Percentiles rank a stretch among this genome's conserved stretches.
These are phyloP conservation scores for Ceyx erithaca DNA, from an alignment of 2,797 vertebrate genomes.

Conservation along the genomic window DNA sequence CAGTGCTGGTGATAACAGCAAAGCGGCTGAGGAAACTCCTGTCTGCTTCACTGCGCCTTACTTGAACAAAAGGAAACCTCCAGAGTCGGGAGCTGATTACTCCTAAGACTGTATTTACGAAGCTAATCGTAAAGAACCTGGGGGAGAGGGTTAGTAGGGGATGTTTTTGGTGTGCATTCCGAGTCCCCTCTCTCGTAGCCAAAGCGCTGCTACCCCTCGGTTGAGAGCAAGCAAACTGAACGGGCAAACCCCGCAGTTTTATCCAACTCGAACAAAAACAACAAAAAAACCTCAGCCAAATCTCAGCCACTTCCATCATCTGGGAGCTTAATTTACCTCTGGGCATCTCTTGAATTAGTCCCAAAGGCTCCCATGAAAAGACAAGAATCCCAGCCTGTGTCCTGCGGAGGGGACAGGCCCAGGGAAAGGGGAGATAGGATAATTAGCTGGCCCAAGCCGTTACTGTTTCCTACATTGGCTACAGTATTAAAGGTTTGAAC, in stretches of 20 bases:
- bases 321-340: neutral
- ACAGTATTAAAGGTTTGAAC: neutral
- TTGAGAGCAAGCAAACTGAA: neutral
- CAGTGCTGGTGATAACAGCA: conserved; percentile 7
- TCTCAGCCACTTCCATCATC: neutral
- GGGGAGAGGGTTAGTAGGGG: neutral
- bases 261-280: neutral
- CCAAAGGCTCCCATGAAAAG: conserved; percentile 9
- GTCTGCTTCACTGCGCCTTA: conserved; percentile 48
- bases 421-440: neutral
- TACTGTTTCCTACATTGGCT: neutral
- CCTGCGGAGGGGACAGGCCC: neutral
- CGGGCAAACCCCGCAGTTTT: neutral
- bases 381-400: neutral
- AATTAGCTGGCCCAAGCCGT: neutral
- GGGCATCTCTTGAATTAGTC: conserved; percentile 6
- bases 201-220: neutral
- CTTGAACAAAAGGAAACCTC: conserved; percentile 72
- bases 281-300: neutral
- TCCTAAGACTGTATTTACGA: conserved; percentile 44
- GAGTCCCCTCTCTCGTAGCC: neutral
- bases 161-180: neutral
- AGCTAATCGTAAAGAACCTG: conserved; percentile 31
- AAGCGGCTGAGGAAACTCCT: conserved; percentile 51
- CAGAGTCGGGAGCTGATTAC: conserved; percentile 52